phyloP scores from a whole-genome alignment of 2,888 invertebrate genomes.

The Euplexia lucipara region DNA sequence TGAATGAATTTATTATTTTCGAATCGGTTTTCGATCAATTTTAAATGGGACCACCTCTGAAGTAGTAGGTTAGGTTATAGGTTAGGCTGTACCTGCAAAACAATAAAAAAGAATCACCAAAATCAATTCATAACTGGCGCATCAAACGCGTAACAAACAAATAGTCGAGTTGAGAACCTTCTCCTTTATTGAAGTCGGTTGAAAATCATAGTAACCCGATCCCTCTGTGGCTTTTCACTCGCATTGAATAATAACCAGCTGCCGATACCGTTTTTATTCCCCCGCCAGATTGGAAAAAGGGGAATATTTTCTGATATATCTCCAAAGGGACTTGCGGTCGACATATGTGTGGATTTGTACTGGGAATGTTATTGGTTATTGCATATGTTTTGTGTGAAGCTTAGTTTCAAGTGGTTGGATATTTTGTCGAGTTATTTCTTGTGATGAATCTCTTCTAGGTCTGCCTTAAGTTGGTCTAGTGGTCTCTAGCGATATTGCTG shows the following conservation, averaged over 20 bases:
- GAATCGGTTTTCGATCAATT: no score
- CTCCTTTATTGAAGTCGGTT: no score
- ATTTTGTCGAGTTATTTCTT: conserved; percentile 33
- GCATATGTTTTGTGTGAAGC: conserved; percentile 41
- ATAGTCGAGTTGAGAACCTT: no score
- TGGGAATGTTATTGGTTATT: conserved; percentile 42
- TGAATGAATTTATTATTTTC: no score
- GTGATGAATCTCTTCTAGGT: conserved; percentile 6
- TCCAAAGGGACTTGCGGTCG: conserved; percentile 36
- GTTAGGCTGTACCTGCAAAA: no score
- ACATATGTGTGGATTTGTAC: conserved; percentile 27
- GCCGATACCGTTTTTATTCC: conserved; percentile 50
- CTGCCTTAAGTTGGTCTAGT: not conserved
- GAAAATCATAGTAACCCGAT: conserved; percentile 38
- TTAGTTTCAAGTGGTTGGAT: not conserved
- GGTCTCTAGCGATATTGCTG: no score
- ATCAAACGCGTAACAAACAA: no score
- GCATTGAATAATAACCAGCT: conserved; percentile 45
- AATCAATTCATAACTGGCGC: no score
- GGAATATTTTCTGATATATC: conserved; percentile 47
- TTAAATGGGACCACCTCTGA: no score
- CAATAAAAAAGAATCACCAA: no score
- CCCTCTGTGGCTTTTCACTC: conserved; percentile 26
- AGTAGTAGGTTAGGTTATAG: no score
- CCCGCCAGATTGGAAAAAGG: conserved; percentile 58